Evolutionary conservation across 2,797 vertebrate genomes (phyloP).

Genomic region (Sebastes nivosus): DNA sequence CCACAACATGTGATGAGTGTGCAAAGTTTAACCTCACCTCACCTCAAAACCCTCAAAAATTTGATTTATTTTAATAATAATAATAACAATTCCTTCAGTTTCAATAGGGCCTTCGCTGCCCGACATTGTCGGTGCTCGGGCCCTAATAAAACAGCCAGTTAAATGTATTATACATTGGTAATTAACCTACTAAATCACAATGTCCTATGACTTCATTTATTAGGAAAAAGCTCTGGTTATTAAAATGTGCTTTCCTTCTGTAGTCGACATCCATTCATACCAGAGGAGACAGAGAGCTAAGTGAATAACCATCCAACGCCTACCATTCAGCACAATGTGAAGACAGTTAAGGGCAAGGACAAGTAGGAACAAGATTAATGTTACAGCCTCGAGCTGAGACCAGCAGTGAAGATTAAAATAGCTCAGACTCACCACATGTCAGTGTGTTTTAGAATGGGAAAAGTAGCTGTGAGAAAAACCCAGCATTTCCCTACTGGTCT

Average conservation of each 20-base stretch:
- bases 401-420: constrained; percentile 4
- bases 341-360: constrained; percentile 1
- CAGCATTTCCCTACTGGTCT: background rate
- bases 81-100: too few species aligned
- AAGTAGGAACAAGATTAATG: constrained; percentile 14
- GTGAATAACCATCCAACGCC: background rate
- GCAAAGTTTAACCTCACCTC: too few species aligned
- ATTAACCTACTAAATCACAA: background rate
- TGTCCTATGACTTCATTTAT: background rate
- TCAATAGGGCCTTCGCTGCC: too few species aligned
- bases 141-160: background rate
- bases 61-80: too few species aligned
- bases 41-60: too few species aligned
- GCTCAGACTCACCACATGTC: background rate
- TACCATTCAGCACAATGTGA: background rate
- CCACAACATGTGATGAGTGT: too few species aligned
- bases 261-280: background rate
- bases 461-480: background rate
- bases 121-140: too few species aligned
- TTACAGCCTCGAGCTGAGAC: background rate
- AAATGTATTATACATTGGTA: background rate
- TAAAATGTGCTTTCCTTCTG: background rate
- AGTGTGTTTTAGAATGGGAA: background rate
- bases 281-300: background rate
- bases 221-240: background rate